Percentiles rank a stretch among this genome's conserved stretches.
phyloP scores from a whole-genome alignment of 2,888 invertebrate genomes.

The Zygaena filipendulae region DNA sequence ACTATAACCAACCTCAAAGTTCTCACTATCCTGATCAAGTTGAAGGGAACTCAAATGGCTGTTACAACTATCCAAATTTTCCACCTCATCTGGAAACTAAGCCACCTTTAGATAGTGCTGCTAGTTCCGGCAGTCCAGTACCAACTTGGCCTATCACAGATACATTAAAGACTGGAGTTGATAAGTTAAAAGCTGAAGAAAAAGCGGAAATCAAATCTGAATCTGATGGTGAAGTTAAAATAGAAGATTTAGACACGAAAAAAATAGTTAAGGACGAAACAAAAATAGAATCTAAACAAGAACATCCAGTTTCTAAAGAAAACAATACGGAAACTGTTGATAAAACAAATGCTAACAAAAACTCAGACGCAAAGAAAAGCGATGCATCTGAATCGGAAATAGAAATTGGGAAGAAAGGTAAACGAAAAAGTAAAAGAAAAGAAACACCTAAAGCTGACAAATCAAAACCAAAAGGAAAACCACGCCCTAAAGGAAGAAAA shows the following conservation, averaged over 20 bases:
- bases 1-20: conserved; percentile 33
- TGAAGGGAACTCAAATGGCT: conserved; percentile 27
- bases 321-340: conserved; percentile 21
- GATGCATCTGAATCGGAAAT: conserved; percentile 43
- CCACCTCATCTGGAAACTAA: conserved; percentile 45
- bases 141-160: conserved; percentile 56
- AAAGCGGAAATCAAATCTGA: conserved; percentile 60
- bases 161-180: conserved; percentile 46
- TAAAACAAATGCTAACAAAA: conserved; percentile 15
- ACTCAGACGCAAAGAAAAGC: conserved; percentile 25
- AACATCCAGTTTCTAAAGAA: conserved; percentile 19
- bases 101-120: conserved; percentile 44
- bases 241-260: conserved; percentile 60
- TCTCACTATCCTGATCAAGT: conserved; percentile 31
- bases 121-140: conserved; percentile 45
- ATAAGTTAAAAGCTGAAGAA: conserved; percentile 53
- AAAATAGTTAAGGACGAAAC: conserved; percentile 51
- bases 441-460: conserved; percentile 28
- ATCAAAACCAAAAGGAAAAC: conserved; percentile 38
- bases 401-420: conserved; percentile 36
- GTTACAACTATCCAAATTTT: conserved; percentile 38
- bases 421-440: conserved; percentile 34
- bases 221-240: conserved; percentile 62
- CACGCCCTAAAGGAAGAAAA: conserved; percentile 52
- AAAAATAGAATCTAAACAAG: conserved; percentile 26